A percentile compares a stretch with the other conserved stretches of the same genome.
These are phyloP conservation scores for Charadrius vociferus DNA, from an alignment of 2,113 vertebrate genomes.

Conservation along the genomic window DNA sequence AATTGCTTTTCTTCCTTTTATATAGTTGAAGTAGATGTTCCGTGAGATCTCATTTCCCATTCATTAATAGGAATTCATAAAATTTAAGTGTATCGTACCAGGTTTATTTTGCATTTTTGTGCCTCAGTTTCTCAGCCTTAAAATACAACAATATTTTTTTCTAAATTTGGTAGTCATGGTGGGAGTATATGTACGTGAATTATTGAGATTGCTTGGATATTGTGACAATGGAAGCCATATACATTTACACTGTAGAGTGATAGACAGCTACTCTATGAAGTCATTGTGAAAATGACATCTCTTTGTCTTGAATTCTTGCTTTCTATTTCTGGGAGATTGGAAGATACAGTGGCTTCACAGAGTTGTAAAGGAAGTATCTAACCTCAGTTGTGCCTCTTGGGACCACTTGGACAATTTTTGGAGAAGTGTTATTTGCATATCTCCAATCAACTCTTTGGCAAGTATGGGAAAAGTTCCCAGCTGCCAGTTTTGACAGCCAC, in stretches of 20 bases:
- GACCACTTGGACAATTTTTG: slow-evolving; percentile 52
- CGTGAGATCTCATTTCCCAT: not conserved
- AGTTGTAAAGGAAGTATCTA: slow-evolving; percentile 2
- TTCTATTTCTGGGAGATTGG: slow-evolving; percentile 32
- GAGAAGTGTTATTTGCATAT: slow-evolving; percentile 59
- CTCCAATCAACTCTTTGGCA: slow-evolving; percentile 59
- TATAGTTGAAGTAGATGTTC: not conserved
- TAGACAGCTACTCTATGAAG: slow-evolving; percentile 27
- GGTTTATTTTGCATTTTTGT: not conserved
- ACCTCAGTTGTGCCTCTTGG: slow-evolving; percentile 41
- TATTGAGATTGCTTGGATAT: not conserved
- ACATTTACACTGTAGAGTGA: not conserved
- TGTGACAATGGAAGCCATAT: slow-evolving; percentile 5
- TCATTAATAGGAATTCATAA: not conserved
- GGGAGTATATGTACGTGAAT: not conserved
- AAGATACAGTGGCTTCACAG: slow-evolving; percentile 10
- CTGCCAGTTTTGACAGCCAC: slow-evolving; percentile 66
- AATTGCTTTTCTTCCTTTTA: not conserved
- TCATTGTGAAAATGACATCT: slow-evolving; percentile 34
- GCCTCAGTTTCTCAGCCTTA: not conserved
- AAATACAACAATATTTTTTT: not conserved
- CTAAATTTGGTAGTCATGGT: not conserved
- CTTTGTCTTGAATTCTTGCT: slow-evolving; percentile 39
- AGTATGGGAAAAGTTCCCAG: slow-evolving; percentile 39
- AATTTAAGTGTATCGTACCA: not conserved